A percentile compares a stretch with the other conserved stretches of the same genome.
Evolutionary conservation across 2,797 vertebrate genomes (phyloP).

Genomic region (Mormyrops boulengeri): DNA sequence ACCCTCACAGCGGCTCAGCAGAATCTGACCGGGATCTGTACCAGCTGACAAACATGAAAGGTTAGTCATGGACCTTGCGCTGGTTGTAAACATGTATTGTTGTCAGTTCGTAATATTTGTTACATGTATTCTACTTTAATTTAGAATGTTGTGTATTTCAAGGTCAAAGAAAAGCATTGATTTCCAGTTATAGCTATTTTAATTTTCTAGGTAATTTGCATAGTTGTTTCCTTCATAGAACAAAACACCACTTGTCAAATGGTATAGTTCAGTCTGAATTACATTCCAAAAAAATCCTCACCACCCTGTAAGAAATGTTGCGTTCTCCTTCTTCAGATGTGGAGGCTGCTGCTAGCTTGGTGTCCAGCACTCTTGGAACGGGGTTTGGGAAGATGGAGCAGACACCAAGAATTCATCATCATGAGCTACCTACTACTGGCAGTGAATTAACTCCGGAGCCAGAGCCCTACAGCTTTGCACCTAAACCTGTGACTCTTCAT

Average conservation of each 20-base stretch:
- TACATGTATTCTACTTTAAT: not conserved
- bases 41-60: constrained; percentile 61
- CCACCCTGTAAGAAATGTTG: not conserved
- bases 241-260: not conserved
- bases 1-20: constrained; percentile 65
- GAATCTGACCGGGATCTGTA: constrained; percentile 58
- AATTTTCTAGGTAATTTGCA: not conserved
- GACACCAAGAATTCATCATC: constrained; percentile 56
- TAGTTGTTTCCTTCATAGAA: not conserved
- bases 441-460: constrained; percentile 69
- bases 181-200: not conserved
- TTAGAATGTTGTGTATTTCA: not conserved
- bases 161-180: not conserved
- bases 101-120: not conserved
- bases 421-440: constrained; percentile 59
- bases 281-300: not conserved
- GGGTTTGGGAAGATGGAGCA: constrained; percentile 55
- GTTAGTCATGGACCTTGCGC: constrained; percentile 39
- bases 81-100: constrained; percentile 31
- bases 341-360: constrained; percentile 51
- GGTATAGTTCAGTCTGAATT: not conserved
- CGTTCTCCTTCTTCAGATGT: constrained; percentile 51
- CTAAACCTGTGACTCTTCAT: constrained; percentile 57
- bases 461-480: constrained; percentile 64
- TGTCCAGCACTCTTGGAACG: constrained; percentile 54